phyloP scores from a whole-genome alignment of 2,888 invertebrate genomes.

The Leptodirus hochenwartii region DNA sequence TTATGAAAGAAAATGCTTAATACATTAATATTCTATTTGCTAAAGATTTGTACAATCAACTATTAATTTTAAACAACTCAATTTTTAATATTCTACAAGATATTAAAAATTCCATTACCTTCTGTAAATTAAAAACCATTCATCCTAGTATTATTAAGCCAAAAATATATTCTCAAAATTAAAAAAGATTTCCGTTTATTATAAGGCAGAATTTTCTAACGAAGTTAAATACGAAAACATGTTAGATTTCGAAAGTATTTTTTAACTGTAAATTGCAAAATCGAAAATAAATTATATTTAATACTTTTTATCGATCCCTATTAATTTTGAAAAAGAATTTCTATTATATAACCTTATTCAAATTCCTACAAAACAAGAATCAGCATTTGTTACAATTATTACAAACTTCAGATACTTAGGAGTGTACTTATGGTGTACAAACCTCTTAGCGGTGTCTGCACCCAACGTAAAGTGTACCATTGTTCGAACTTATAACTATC shows the following conservation, averaged over 20 bases:
- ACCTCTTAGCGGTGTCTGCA: too few species aligned
- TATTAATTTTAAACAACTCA: constrained; percentile 7
- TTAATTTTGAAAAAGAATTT: too few species aligned
- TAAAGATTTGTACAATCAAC: constrained; percentile 8
- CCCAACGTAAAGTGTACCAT: too few species aligned
- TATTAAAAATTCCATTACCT: constrained; percentile 10
- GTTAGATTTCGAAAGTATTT: constrained; percentile 8
- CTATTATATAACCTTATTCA: too few species aligned
- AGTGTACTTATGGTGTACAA: too few species aligned
- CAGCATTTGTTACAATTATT: too few species aligned
- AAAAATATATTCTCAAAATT: constrained; percentile 8
- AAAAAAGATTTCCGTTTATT: constrained; percentile 8
- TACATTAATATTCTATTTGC: constrained; percentile 8
- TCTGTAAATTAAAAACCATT: constrained; percentile 10
- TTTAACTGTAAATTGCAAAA: constrained; percentile 9
- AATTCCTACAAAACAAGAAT: too few species aligned
- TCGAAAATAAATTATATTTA: too few species aligned
- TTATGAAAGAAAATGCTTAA: constrained; percentile 3
- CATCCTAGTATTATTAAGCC: constrained; percentile 10
- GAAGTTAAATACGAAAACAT: constrained; percentile 9
- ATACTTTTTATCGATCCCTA: too few species aligned
- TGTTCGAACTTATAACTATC: too few species aligned
- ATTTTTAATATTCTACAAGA: constrained; percentile 7
- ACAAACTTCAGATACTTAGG: too few species aligned
- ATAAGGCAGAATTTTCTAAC: constrained; percentile 8